Conservation (phyloP, 2,113 vertebrate genomes). For the Connochaetes taurinus region DNA sequence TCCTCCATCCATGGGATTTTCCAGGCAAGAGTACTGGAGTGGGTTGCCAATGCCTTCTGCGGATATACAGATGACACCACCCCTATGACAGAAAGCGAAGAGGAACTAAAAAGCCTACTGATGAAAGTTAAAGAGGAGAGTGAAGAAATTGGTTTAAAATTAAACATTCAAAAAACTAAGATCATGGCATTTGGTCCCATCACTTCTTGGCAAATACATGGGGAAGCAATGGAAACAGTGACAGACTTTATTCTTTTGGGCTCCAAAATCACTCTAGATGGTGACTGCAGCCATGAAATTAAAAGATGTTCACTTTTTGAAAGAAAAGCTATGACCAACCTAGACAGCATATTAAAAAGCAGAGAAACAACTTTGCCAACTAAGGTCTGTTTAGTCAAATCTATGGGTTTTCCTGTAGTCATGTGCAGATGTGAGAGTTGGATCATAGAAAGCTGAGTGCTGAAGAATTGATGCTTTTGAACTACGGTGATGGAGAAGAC, state of each 20-base stretch:
- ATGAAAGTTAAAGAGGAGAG: not conserved
- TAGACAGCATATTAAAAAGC: not conserved
- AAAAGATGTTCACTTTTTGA: not conserved
- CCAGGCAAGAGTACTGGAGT: too few relatives aligned
- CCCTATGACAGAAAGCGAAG: not conserved
- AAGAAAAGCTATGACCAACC: not conserved
- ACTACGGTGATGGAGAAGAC: not conserved
- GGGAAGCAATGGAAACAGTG: not conserved
- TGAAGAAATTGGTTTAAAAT: not conserved
- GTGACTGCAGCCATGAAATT: not conserved
- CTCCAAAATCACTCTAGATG: not conserved
- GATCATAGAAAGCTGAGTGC: not conserved
- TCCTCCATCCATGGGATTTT: too few relatives aligned
- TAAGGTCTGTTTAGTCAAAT: not conserved
- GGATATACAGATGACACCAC: not conserved
- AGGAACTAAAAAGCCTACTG: not conserved
- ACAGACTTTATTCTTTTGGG: not conserved
- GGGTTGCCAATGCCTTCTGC: too few relatives aligned
- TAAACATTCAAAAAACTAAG: not conserved
- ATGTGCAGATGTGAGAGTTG: not conserved
- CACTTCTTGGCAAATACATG: not conserved
- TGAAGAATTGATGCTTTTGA: not conserved
- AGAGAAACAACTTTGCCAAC: not conserved
- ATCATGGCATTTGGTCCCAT: not conserved
- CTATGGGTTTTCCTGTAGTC: not conserved